Evolutionary conservation across 2,113 vertebrate species (phyloP), one percentile per base, ranked within the genome.

Genomic region (Pelobates fuscus): DNA sequence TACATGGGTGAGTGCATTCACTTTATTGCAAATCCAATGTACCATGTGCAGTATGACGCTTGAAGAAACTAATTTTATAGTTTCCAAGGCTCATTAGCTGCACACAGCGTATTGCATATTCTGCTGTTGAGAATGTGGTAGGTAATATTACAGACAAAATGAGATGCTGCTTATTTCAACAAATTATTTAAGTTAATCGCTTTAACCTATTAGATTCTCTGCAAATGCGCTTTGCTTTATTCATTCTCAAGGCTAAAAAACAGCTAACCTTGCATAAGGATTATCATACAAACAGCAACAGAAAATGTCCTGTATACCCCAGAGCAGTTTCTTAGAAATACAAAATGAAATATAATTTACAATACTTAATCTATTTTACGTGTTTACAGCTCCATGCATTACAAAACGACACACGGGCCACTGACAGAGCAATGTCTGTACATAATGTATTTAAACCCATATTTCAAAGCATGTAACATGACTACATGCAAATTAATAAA

Each of bases 401-500:
- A 76, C 63, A 80, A 63, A 69, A 43, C 37, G 71, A 81, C 83
- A 78, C 21, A 43, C 3, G 0, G 2, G 82, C 71, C 71, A 72
- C 0, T 10, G 71, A 78, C 78, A 68, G 52, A 70, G 60, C 25
- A 37, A 66, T 37, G 68, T 67, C 81, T 81, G 71, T 21, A 63
- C n/a, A 10, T 67, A 81, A 80, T 5, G 0, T 32, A 78, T 78
- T 79, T 77, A 80, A 85, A 85, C 57, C 68, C 44, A 2, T 81
- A 86, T 86, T 89, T 85, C 79, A 83, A 87, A 84, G 78, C 77
- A 8, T 63, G 74, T 70, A 84, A 80, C 81, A 71, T 37, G 66
- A 76, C 82, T 82, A 82, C 82, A 82, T 83, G 81, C 82, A 87
- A 88, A 90, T 87, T 80, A 85, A 85, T 86, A 80, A 85, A 80